A percentile compares a stretch with the other conserved stretches of the same genome.
Conservation (phyloP, 2,113 vertebrate species). For the Argyrosomus japonicus region DNA sequence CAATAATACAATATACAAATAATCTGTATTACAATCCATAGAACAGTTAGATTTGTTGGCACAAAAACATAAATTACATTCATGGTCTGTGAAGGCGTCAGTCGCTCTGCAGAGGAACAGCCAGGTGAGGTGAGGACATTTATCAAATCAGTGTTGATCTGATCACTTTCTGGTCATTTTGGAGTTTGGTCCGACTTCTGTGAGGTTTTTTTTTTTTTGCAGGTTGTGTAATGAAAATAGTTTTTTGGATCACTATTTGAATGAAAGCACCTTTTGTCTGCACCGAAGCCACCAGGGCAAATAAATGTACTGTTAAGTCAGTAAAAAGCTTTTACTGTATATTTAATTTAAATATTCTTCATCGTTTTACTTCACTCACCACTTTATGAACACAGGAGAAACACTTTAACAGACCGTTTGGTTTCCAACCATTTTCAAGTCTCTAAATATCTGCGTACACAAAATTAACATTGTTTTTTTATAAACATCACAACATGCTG, state of each 20-base stretch:
- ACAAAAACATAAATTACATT: no score
- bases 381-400: constrained; percentile 22
- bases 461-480: constrained; percentile 2
- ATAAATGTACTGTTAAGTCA: not conserved
- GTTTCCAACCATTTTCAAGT: not conserved
- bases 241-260: not conserved
- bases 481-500: not conserved
- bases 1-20: constrained; percentile 74
- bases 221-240: not conserved
- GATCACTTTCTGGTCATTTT: no score
- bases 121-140: no score
- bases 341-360: not conserved
- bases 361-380: not conserved
- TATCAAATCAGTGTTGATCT: no score
- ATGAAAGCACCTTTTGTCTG: constrained; percentile 7
- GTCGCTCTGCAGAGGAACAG: no score
- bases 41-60: constrained; percentile 28
- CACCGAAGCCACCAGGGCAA: constrained; percentile 4
- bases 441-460: constrained; percentile 29
- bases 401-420: not conserved
- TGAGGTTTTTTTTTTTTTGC: not conserved
- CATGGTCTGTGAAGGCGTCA: no score
- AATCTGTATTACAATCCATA: constrained; percentile 63
- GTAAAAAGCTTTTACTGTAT: not conserved
- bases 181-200: no score